Evolutionary conservation across 2,113 vertebrate genomes (phyloP), one percentile per base, ranked within the genome.

Genomic region (Noctilio leporinus): DNA sequence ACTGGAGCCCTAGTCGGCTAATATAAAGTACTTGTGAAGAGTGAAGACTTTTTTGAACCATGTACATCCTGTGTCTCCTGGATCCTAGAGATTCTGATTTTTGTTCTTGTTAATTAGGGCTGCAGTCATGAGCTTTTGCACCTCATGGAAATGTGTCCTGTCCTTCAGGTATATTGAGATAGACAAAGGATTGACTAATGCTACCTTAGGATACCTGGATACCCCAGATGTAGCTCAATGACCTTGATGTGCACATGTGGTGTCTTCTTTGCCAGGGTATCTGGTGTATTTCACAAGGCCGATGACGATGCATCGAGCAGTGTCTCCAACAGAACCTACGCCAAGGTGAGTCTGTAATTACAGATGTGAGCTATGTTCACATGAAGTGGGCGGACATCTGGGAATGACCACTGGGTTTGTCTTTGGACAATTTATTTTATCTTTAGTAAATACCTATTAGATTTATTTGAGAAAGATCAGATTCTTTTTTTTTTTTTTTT

Each of bases 241-340:
- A 77, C 73, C 7, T 33, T 86, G 24, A 49, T 28, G n/a, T 82
- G 45, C 62, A 9, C 22, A 5, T 81, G 51, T 87, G 14, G 0
- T 69, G 20, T 97, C 5, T 93, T 92, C 33, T 97, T 67, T 96
- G 67, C 77, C 97, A 99, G 99, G 99, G 57, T 99, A 99, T 88
- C 97, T 99, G 97, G 99, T 99, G 30, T 99, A 99, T 95, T 99
- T 99, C 98, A 99, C 99, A 0, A 98, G 99, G 59, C 99, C 99
- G 5, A 99, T 99, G 98, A 99, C 99, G 8, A 99, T 99, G 99
- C 99, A 99, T 97, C 99, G 99, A 0, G 98, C 99, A 0, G 99
- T 98, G 78, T 99, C 99, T 3, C 98, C 99, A 0, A 99, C 99
- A 1, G 99, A 99, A 89, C 99, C 99, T 65, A 99, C 99, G 0